Percentiles rank a stretch among this genome's conserved stretches.
Evolutionary conservation across 23 tunicate genomes (phyloP).

Genomic region (Trididemnum miniatum): DNA sequence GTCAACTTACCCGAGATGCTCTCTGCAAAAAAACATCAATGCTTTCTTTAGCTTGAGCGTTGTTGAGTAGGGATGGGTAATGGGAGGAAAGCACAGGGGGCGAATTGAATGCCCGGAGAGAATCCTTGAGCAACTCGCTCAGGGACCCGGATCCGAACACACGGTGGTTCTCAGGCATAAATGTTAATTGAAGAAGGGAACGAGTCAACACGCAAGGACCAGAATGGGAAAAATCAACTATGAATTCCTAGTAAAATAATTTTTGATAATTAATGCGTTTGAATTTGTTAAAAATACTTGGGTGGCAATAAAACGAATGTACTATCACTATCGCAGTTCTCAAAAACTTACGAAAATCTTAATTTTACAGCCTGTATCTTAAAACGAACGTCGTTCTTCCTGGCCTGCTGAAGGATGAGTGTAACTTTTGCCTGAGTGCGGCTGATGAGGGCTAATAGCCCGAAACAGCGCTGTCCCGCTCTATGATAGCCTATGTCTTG

Average conservation of each 20-base stretch:
- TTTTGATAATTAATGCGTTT: background rate
- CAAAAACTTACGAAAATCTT: too few relatives aligned
- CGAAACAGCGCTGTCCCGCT: too few relatives aligned
- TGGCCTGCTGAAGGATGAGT: too few relatives aligned
- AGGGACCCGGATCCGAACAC: constrained; percentile 59
- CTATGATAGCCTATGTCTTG: too few relatives aligned
- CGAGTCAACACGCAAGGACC: constrained; percentile 77
- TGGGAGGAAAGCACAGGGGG: constrained; percentile 64
- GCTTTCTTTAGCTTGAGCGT: constrained; percentile 45
- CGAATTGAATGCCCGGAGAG: constrained; percentile 63
- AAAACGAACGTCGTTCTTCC: too few relatives aligned
- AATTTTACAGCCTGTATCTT: too few relatives aligned
- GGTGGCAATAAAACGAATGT: too few relatives aligned
- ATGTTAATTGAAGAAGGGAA: constrained; percentile 69
- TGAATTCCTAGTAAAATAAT: constrained; percentile 53
- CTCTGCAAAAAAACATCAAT: constrained; percentile 54
- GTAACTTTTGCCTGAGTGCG: too few relatives aligned
- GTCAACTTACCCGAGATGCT: constrained; percentile 74
- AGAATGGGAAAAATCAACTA: constrained; percentile 52
- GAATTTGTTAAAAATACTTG: too few relatives aligned
- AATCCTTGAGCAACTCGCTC: constrained; percentile 67
- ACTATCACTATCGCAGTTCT: too few relatives aligned
- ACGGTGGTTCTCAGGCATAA: constrained; percentile 60
- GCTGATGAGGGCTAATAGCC: too few relatives aligned
- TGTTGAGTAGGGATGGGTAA: constrained; percentile 42